Evolutionary conservation across 2,797 vertebrate genomes (phyloP).

Genomic region (Macropodus opercularis): DNA sequence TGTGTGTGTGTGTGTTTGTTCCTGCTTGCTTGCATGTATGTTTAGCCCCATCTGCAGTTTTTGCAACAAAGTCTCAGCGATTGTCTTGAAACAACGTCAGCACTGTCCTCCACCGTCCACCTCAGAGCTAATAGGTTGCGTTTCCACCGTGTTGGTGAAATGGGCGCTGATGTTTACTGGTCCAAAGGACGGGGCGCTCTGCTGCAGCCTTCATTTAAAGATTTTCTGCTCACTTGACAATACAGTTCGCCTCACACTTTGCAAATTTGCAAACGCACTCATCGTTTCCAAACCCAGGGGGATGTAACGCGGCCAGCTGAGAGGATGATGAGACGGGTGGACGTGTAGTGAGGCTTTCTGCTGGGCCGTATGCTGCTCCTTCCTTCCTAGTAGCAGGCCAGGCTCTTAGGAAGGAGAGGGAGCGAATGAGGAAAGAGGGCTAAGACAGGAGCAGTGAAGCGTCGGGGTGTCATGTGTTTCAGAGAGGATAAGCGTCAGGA

Average conservation of each 20-base stretch:
- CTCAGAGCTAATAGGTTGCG: slow-evolving; percentile 39
- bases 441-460: slow-evolving; percentile 40
- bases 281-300: slow-evolving; percentile 35
- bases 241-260: slow-evolving; percentile 46
- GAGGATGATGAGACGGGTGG: slow-evolving; percentile 30
- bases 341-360: slow-evolving; percentile 43
- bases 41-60: slow-evolving; percentile 45
- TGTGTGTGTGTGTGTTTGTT: slow-evolving; percentile 19
- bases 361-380: slow-evolving; percentile 50
- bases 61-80: slow-evolving; percentile 40
- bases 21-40: no score
- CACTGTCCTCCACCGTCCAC: slow-evolving; percentile 23
- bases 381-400: slow-evolving; percentile 49
- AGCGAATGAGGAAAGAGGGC: slow-evolving; percentile 20
- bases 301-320: slow-evolving; percentile 36
- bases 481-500: slow-evolving; percentile 33
- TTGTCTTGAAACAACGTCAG: slow-evolving; percentile 30
- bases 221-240: slow-evolving; percentile 45
- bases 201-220: slow-evolving; percentile 51
- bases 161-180: slow-evolving; percentile 51
- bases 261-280: slow-evolving; percentile 40
- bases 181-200: slow-evolving; percentile 48
- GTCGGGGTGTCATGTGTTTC: slow-evolving; percentile 38
- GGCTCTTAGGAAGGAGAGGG: slow-evolving; percentile 26
- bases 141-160: slow-evolving; percentile 51